phyloP scores from a whole-genome alignment of 2,888 invertebrate species.

The Dione juno region DNA sequence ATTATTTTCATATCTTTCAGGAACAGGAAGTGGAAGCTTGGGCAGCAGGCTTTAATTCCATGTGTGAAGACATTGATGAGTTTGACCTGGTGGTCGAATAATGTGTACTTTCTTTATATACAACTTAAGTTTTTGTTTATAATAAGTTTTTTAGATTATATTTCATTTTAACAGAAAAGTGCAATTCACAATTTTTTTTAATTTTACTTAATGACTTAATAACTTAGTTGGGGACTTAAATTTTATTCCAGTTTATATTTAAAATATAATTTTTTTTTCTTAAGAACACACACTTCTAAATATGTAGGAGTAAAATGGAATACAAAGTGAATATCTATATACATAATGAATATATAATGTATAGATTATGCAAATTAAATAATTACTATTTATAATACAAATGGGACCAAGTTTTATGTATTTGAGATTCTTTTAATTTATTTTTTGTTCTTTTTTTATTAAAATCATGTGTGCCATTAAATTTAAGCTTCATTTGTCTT shows the following conservation, averaged over 20 bases:
- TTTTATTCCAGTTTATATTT: neutral
- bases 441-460: neutral
- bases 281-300: neutral
- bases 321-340: neutral
- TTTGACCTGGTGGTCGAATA: conserved; percentile 58
- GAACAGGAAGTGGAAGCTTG: conserved; percentile 80
- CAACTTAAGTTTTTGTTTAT: neutral
- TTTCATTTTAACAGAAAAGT: conserved; percentile 10
- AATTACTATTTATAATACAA: neutral
- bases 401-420: conserved; percentile 12
- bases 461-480: conserved; percentile 34
- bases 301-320: neutral
- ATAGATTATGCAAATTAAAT: neutral
- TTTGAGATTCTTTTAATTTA: neutral
- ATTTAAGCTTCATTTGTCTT: neutral
- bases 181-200: conserved; percentile 8
- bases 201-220: neutral
- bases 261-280: neutral
- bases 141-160: neutral
- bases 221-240: conserved; percentile 10
- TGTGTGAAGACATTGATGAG: conserved; percentile 83
- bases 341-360: neutral
- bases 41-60: conserved; percentile 83
- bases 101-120: conserved; percentile 10
- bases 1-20: conserved; percentile 61